Conservation (phyloP, 2,888 invertebrate genomes). For the Ecliptopera silaceata region DNA sequence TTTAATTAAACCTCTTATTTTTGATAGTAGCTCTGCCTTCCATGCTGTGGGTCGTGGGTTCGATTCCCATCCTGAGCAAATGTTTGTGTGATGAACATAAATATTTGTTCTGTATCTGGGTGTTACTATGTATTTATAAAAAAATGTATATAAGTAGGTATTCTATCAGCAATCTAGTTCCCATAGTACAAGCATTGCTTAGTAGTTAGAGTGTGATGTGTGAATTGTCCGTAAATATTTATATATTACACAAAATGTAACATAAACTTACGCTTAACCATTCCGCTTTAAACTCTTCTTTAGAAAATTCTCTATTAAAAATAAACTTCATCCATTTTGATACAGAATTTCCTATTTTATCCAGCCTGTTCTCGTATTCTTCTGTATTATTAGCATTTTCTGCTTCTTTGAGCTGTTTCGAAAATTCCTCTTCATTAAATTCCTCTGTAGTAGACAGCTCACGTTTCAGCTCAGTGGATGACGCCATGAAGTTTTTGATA, state of each 20-base stretch:
- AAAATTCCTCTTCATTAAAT: constrained; percentile 25
- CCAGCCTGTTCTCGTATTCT: constrained; percentile 56
- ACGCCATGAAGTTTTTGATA: constrained; percentile 51
- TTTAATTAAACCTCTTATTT: too few species aligned
- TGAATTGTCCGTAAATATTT: too few species aligned
- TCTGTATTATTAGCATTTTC: constrained; percentile 54
- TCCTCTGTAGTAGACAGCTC: constrained; percentile 15
- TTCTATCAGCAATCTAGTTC: not conserved
- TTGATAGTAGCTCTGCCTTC: too few species aligned
- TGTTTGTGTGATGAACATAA: too few species aligned
- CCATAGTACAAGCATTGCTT: too few species aligned
- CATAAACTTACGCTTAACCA: constrained; percentile 65
- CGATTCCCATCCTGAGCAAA: too few species aligned
- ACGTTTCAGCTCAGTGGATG: constrained; percentile 34
- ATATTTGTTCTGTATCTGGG: too few species aligned
- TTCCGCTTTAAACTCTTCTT: constrained; percentile 62
- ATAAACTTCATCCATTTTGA: constrained; percentile 66
- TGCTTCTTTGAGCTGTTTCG: constrained; percentile 44
- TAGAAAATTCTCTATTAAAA: constrained; percentile 55
- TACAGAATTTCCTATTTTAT: constrained; percentile 56
- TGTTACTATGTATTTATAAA: not conserved
- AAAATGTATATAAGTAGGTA: too few species aligned
- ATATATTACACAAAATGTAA: not conserved
- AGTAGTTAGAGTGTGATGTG: too few species aligned
- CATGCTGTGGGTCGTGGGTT: too few species aligned